Conservation (phyloP, 2,797 vertebrate genomes). For the Gambusia yucatana region DNA sequence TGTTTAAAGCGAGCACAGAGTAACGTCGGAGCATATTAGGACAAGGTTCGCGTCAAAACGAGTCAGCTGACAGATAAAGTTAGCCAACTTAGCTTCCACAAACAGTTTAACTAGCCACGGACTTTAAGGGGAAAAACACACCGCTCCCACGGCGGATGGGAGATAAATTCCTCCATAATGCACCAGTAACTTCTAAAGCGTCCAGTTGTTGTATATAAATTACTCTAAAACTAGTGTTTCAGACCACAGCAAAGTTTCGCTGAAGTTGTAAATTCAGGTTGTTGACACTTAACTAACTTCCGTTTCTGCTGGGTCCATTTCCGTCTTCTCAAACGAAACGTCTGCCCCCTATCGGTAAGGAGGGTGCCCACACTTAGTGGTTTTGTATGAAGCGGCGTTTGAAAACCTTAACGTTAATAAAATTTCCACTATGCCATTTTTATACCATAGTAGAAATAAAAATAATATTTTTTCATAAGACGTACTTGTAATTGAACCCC, state of each 20-base stretch:
- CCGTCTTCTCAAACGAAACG: not conserved
- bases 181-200: not conserved
- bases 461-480: not conserved
- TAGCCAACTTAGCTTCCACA: conserved; percentile 25
- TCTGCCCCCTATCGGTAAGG: conserved; percentile 33
- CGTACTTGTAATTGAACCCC: not conserved
- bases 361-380: not conserved
- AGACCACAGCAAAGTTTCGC: conserved; percentile 20
- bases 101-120: conserved; percentile 18
- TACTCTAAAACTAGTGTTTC: not conserved
- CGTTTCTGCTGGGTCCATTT: conserved; percentile 1
- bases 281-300: conserved; percentile 49
- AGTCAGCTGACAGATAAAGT: conserved; percentile 28
- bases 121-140: conserved; percentile 19
- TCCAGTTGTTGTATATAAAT: not conserved
- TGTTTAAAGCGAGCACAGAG: not conserved
- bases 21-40: conserved; percentile 27
- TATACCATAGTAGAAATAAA: not conserved
- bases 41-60: not conserved
- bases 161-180: conserved; percentile 20
- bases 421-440: not conserved
- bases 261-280: conserved; percentile 38
- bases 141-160: not conserved
- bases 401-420: too few relatives aligned
- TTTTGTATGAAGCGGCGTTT: not conserved